These are phyloP conservation scores for Hypotaenidia okinawae DNA, from an alignment of 2,797 vertebrate species.

Conservation along the genomic window DNA sequence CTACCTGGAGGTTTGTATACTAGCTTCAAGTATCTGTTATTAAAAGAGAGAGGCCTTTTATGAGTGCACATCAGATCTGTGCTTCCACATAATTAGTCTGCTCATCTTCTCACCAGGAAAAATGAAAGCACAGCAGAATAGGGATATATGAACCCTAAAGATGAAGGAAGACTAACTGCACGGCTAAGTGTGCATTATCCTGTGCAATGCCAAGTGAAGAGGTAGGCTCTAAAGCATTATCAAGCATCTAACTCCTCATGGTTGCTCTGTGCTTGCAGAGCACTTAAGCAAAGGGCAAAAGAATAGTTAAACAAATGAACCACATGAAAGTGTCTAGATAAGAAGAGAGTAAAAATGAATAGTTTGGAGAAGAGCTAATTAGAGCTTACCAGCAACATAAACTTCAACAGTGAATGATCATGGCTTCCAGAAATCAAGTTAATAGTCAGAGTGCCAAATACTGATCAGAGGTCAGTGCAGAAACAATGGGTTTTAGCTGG, in stretches of 20 bases:
- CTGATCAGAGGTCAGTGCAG: not conserved
- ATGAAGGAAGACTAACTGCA: not conserved
- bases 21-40: not conserved
- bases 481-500: not conserved
- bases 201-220: not conserved
- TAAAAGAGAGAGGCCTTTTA: not conserved
- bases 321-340: not conserved
- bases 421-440: not conserved
- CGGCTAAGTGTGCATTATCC: not conserved
- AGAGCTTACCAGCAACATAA: not conserved
- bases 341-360: not conserved
- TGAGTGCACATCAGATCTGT: not conserved
- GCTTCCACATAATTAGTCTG: not conserved
- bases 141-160: not conserved
- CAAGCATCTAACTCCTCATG: not conserved
- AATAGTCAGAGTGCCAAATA: not conserved
- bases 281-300: not conserved
- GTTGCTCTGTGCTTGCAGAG: not conserved
- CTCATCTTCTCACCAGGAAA: not conserved
- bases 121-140: not conserved
- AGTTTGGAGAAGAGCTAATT: not conserved
- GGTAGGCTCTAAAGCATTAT: not conserved
- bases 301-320: not conserved
- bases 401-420: not conserved
- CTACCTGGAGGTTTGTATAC: not conserved